Evolutionary conservation across 2,113 vertebrate genomes (phyloP).

Genomic region (Petrocephalus zakoni): DNA sequence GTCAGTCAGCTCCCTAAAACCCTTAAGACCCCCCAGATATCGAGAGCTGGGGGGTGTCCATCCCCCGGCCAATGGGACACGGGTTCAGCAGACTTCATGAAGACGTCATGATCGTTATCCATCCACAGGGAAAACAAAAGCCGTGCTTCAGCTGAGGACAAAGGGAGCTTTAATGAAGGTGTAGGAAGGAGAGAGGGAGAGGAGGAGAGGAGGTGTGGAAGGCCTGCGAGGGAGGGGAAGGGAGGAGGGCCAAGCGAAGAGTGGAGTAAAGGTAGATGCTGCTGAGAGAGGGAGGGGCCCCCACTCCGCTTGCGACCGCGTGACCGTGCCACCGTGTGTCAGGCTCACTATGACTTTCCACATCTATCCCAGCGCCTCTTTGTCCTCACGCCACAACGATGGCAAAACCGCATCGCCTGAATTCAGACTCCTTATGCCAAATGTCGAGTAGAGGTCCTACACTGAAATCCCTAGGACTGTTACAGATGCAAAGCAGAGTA

Average conservation of each 20-base stretch:
- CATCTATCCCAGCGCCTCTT: neutral
- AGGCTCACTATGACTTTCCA: neutral
- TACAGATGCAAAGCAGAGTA: slow-evolving; percentile 1
- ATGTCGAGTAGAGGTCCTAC: neutral
- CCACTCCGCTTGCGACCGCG: neutral
- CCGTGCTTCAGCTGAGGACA: neutral
- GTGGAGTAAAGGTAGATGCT: neutral
- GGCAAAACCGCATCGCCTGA: neutral
- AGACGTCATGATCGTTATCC: neutral
- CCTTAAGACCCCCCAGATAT: neutral
- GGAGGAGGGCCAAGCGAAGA: neutral
- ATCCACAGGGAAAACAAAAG: neutral
- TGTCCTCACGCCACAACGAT: neutral
- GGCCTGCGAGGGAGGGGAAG: too few species aligned
- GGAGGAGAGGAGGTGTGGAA: neutral
- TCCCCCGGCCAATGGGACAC: neutral
- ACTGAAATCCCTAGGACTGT: neutral
- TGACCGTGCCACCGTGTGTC: neutral
- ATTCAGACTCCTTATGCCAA: neutral
- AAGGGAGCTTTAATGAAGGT: neutral
- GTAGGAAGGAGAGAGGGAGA: neutral
- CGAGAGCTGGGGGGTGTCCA: neutral
- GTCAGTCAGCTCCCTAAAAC: neutral
- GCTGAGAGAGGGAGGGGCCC: neutral
- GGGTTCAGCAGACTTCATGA: neutral